Base-by-base conservation (phyloP, 1,140 invertebrate species). In the Hestina assimilis region DNA sequence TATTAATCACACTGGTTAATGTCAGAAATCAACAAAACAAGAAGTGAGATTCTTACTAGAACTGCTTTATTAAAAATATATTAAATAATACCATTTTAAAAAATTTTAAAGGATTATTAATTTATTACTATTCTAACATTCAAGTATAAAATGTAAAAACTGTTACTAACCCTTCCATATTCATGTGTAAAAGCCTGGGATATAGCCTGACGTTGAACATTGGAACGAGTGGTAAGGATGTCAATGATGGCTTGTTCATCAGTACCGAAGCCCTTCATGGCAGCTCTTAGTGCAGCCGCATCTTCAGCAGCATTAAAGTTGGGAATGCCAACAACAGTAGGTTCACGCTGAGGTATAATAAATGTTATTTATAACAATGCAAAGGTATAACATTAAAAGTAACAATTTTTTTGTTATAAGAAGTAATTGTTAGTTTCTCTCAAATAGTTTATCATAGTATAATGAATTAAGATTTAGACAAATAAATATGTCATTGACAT, bases 231-330 rank as follows among this genome's bases (percentile, higher is more conserved):
- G 1, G 92, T 91, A 4, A 95, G 79, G 14, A 95, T 90, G 51
- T 94, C 91, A 42, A 95, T 95, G 47, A 96, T 93, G 7, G 91
- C 89, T 66, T 94, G 89, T 79, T 96, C 95, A 71, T 96, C 92
- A 1, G 94, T 95, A 1, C 94, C 93, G 33, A 95, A 90, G 33
- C 93, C 91, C 73, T 94, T 93, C 94, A 96, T 95, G 1, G 95
- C 94, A 19, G 89, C 90, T 21, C 94, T 82, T 1, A 96, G 81
- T 0, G 91, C 86, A 60, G 91, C 91, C 1, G 92, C 94, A 85
- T 96, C 94, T 63, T 91, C 86, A 1, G 89, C 79, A 1, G 93
- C 90, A 76, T 93, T 92, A 77, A 94, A 94, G 56, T 89, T 89
- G 7, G 86, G 69, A 14, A 85, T 76, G 6, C 92, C 90, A 19